These are phyloP conservation scores for Prunella fulvescens DNA, from an alignment of 2,113 vertebrate genomes.

Conservation along the genomic window DNA sequence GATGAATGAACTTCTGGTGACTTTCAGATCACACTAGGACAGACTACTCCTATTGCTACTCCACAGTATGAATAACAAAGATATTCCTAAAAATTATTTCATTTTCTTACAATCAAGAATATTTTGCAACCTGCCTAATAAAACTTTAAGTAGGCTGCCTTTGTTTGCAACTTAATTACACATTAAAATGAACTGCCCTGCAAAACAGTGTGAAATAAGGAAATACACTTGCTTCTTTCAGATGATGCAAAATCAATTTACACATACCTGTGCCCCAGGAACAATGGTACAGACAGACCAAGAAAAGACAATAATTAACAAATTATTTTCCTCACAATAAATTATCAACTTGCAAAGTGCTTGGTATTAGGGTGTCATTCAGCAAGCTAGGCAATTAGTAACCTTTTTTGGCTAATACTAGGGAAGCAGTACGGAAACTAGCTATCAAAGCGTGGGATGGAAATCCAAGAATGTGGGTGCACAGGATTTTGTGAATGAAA, in stretches of 20 bases:
- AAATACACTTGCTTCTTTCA: background rate
- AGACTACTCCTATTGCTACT: background rate
- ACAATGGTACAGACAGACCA: background rate
- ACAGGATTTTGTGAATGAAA: conserved; percentile 49
- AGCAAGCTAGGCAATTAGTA: background rate
- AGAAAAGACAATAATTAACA: conserved; percentile 9
- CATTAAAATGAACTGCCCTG: background rate
- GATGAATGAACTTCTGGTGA: background rate
- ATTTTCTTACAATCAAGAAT: background rate
- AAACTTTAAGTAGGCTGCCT: background rate
- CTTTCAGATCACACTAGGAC: background rate
- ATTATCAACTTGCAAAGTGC: background rate
- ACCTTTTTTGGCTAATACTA: background rate
- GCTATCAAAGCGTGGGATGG: background rate
- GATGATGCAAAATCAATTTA: background rate
- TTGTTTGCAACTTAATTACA: background rate
- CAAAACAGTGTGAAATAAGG: background rate
- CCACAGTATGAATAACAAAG: background rate
- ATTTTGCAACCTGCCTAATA: background rate
- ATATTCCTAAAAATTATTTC: background rate
- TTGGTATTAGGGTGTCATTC: background rate
- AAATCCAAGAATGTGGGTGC: background rate
- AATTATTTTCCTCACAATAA: background rate
- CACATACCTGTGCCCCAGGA: background rate
- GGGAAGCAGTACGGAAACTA: background rate